These are phyloP conservation scores for Leptobrachium ailaonicum DNA, from an alignment of 2,113 vertebrate species.

Conservation along the genomic window DNA sequence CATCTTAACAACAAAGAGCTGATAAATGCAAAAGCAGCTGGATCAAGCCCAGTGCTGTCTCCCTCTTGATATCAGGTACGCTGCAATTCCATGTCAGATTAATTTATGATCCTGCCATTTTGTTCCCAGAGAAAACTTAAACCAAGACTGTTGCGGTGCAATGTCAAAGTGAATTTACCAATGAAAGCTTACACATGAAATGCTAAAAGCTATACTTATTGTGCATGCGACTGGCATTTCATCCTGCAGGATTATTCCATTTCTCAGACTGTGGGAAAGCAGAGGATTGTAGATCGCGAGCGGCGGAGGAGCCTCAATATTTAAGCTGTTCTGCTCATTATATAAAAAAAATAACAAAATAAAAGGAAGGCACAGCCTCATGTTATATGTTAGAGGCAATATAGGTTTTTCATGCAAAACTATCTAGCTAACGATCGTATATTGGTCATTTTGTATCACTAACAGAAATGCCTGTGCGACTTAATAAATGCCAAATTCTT, in stretches of 20 bases:
- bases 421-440: too few species aligned
- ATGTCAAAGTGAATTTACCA: conserved; percentile 50
- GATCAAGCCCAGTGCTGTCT: conserved; percentile 58
- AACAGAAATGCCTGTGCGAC: too few species aligned
- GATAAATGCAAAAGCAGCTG: conserved; percentile 68
- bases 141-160: neutral
- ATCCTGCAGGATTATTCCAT: conserved; percentile 13
- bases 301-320: neutral
- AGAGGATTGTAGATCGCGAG: neutral
- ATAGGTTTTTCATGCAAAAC: too few species aligned
- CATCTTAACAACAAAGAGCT: conserved; percentile 61
- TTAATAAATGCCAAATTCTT: too few species aligned
- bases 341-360: too few species aligned
- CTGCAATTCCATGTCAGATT: conserved; percentile 54
- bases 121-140: conserved; percentile 55
- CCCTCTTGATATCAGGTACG: conserved; percentile 62
- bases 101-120: conserved; percentile 55
- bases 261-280: neutral
- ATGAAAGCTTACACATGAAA: conserved; percentile 42
- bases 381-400: too few species aligned
- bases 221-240: conserved; percentile 30
- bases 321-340: neutral
- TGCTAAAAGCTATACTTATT: conserved; percentile 25
- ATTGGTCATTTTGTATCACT: too few species aligned
- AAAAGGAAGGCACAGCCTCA: too few species aligned